Base-by-base conservation (phyloP, 2,888 invertebrate genomes). In the Lepas anatifera region DNA sequence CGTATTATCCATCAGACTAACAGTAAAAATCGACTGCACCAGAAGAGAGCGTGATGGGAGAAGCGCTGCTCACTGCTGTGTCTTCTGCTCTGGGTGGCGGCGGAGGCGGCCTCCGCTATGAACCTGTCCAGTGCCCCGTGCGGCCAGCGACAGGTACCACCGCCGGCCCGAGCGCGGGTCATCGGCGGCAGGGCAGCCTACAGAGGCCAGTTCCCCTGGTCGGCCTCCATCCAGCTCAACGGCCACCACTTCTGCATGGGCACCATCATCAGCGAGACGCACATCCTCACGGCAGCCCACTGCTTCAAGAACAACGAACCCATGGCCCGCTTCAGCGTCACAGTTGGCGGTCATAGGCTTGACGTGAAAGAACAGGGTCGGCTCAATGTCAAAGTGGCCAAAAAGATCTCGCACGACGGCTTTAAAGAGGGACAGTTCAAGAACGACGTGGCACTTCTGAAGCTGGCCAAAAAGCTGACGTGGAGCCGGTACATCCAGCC, bases 291-390 rank as follows among this genome's bases (percentile, higher is more conserved):
- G 58, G 58, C 58, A n/a, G 58, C 87, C 0, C 92, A 92, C 78
- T 92, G 92, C 77, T 82, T 91, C 69, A 91, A 90, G 85, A 88
- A 88, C 89, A 10, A 16, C 25, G 11, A 18, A 10, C 25, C 39
- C 13, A 16, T 16, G 4, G n/a, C 6, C 25, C 25, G 4, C 39
- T 25, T 66, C 39, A 27, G 39, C 2, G 66, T 66, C n/a, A 16
- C 39, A 13, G 25, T 41, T 3, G 66, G 66, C 37, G 39, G 41
- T 16, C 39, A 66, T 27, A 27, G 39, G 25, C 43, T 46, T 48
- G 32, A 37, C 22, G 29, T 22, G 13, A 18, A 11, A 25, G 66
- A 58, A 35, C 29, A 32, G 58, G 29, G 35, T 3, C 32, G 58
- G 6, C 66, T 2, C 25, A 1, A 0, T 27, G 27, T 39, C 7